Conservation (phyloP, 2,888 invertebrate species). For the Macrophya alboannulata region DNA sequence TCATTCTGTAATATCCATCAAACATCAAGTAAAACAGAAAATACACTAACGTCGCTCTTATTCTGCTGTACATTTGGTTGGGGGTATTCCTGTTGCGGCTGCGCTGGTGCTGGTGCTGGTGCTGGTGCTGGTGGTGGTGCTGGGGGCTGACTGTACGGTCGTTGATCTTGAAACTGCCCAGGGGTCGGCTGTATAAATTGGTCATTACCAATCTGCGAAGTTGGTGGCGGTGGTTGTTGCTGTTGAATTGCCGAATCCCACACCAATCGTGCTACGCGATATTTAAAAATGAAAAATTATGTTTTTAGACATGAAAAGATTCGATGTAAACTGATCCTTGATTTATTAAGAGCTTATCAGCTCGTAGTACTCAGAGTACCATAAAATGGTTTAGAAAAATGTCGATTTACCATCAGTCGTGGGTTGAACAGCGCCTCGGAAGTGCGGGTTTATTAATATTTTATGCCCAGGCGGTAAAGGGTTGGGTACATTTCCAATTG, state of each 20-base stretch:
- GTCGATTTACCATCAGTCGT: constrained; percentile 81
- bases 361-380: not conserved
- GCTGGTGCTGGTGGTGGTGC: constrained; percentile 63
- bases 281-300: constrained; percentile 27
- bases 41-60: constrained; percentile 72
- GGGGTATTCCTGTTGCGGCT: constrained; percentile 65
- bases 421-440: constrained; percentile 84
- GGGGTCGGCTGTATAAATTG: constrained; percentile 63
- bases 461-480: constrained; percentile 81
- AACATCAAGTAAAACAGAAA: not conserved
- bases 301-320: not conserved
- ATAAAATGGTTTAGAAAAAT: constrained; percentile 55
- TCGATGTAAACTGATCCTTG: not conserved
- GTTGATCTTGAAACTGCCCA: constrained; percentile 68
- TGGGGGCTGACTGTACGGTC: constrained; percentile 69
- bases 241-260: constrained; percentile 70
- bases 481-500: constrained; percentile 66
- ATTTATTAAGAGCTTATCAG: not conserved
- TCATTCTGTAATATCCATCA: not conserved
- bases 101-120: constrained; percentile 65
- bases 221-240: constrained; percentile 62
- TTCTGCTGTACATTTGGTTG: constrained; percentile 71
- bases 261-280: constrained; percentile 69
- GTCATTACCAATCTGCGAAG: constrained; percentile 63
- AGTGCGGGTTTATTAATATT: constrained; percentile 87